Conservation (phyloP, 2,113 vertebrate species). For the Lampris incognitus region DNA sequence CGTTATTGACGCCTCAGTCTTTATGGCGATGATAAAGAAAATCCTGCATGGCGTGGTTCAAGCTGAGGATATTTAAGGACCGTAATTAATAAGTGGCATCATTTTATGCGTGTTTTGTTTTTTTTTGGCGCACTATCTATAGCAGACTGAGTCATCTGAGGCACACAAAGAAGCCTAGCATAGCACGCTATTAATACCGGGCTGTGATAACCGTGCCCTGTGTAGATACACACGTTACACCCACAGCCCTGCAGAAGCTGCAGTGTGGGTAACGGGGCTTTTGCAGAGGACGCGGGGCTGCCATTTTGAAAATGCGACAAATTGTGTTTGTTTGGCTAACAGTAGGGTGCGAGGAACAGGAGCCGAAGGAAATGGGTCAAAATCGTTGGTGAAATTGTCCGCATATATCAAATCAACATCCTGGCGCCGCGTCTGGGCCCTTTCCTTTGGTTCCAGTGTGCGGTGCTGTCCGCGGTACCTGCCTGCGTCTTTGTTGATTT, state of each 20-base stretch:
- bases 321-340: not conserved
- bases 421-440: too few relatives aligned
- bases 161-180: not conserved
- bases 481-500: too few relatives aligned
- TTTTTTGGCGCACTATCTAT: conserved; percentile 33
- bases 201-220: too few relatives aligned
- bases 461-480: too few relatives aligned
- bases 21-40: too few relatives aligned
- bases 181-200: too few relatives aligned
- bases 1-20: too few relatives aligned
- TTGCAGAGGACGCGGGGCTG: not conserved
- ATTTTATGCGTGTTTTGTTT: conserved; percentile 8
- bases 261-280: not conserved
- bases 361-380: not conserved
- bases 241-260: too few relatives aligned
- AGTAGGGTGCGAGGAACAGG: not conserved
- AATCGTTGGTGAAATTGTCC: not conserved
- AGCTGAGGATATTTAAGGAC: conserved; percentile 48
- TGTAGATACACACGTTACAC: too few relatives aligned
- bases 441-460: too few relatives aligned
- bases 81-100: conserved; percentile 54
- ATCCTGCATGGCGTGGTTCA: too few relatives aligned
- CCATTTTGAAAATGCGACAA: not conserved
- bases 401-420: too few relatives aligned
- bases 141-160: not conserved